Evolutionary conservation across 2,888 invertebrate genomes (phyloP).

Genomic region (Erebia epiphron): DNA sequence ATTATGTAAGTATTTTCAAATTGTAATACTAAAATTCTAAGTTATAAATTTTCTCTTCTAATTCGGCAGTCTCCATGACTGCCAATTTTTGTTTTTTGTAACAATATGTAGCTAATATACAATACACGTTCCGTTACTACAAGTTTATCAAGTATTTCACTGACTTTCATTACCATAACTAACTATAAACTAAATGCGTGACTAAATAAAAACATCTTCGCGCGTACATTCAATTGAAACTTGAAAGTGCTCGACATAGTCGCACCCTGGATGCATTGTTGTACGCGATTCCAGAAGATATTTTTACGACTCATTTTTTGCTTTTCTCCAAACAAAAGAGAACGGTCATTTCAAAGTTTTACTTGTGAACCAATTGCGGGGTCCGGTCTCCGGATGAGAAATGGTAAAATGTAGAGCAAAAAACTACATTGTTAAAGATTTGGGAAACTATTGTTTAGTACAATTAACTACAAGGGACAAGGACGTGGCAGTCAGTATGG

Average conservation of each 20-base stretch:
- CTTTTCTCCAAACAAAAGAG: slow-evolving; percentile 17
- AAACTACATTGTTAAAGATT: neutral
- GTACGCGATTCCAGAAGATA: neutral
- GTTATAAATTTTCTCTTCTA: no score
- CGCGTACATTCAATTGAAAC: slow-evolving; percentile 5
- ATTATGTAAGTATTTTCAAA: no score
- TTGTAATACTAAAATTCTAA: no score
- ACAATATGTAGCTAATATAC: no score
- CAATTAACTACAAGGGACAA: neutral
- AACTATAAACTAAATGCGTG: no score
- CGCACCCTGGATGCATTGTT: neutral
- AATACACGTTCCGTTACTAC: no score
- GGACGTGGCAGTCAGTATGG: no score
- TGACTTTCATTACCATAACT: no score
- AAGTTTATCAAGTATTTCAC: no score
- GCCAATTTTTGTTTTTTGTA: no score
- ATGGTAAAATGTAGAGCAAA: slow-evolving; percentile 19
- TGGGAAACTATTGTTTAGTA: neutral
- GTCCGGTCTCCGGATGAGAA: slow-evolving; percentile 14
- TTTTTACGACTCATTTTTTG: slow-evolving; percentile 22
- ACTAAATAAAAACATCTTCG: slow-evolving; percentile 5
- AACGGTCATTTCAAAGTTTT: slow-evolving; percentile 7
- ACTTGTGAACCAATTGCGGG: slow-evolving; percentile 16
- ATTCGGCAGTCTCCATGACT: no score
- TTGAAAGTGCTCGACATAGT: neutral